Percentiles rank a stretch among this genome's conserved stretches.
phyloP scores from a whole-genome alignment of 30 jellyfish, hydroid and myxozoan species.

The Aurelia aurita region DNA sequence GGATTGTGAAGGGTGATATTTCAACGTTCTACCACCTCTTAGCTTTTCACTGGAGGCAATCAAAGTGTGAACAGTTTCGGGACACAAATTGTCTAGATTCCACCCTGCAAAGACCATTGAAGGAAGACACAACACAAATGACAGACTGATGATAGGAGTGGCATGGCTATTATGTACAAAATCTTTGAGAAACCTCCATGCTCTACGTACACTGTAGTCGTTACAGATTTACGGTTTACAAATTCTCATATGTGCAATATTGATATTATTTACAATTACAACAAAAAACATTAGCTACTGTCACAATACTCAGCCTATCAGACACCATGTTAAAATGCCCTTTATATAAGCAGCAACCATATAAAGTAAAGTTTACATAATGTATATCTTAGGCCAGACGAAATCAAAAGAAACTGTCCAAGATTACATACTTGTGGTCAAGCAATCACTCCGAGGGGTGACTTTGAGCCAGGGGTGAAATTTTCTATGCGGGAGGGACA shows the following conservation, averaged over 20 bases:
- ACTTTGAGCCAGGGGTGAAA: too few species aligned
- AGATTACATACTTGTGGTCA: background rate
- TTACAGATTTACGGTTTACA: slow-evolving; percentile 3
- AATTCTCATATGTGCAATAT: slow-evolving; percentile 12
- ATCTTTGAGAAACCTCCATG: slow-evolving; percentile 25
- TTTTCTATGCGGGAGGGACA: too few species aligned
- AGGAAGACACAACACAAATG: background rate
- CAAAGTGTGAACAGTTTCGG: background rate
- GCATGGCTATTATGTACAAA: slow-evolving; percentile 27
- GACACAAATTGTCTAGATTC: background rate
- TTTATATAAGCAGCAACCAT: too few species aligned
- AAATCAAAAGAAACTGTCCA: background rate
- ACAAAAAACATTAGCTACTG: background rate
- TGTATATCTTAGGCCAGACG: too few species aligned
- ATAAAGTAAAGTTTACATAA: too few species aligned
- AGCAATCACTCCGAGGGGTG: background rate
- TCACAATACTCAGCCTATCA: too few species aligned
- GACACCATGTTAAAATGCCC: too few species aligned
- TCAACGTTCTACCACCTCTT: background rate
- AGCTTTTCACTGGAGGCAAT: too few species aligned
- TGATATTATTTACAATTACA: slow-evolving; percentile 5
- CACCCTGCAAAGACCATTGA: background rate
- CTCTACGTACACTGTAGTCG: background rate
- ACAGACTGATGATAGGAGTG: background rate
- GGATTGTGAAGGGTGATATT: too few species aligned